phyloP scores from a whole-genome alignment of 2,113 vertebrate species.

The Phalacrocorax pelagicus region DNA sequence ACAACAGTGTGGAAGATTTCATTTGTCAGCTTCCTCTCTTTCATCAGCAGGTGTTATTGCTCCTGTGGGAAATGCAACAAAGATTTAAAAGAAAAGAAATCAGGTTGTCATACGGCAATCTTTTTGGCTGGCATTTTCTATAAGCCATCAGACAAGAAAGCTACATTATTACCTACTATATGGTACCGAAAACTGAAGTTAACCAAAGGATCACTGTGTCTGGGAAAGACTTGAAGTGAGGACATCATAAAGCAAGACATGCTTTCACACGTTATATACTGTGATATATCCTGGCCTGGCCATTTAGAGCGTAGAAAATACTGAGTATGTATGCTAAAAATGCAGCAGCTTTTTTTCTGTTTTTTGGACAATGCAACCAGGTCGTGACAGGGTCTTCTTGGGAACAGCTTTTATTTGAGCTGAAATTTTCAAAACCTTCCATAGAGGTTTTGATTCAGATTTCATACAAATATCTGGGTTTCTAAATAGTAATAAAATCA shows the following conservation, averaged over 20 bases:
- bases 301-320: not conserved
- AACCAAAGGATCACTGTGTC: not conserved
- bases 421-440: not conserved
- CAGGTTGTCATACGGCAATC: not conserved
- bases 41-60: conserved; percentile 36
- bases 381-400: not conserved
- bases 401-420: not conserved
- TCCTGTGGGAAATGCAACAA: not conserved
- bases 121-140: not conserved
- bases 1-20: not conserved
- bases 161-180: not conserved
- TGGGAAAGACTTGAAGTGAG: not conserved
- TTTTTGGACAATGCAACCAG: not conserved
- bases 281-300: not conserved
- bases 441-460: not conserved
- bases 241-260: not conserved
- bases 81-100: conserved; percentile 17
- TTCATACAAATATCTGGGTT: not conserved
- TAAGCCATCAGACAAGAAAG: not conserved
- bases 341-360: no score
- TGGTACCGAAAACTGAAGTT: not conserved
- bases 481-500: not conserved
- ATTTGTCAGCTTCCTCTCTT: not conserved
- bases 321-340: not conserved
- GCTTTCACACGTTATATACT: not conserved